phyloP scores from a whole-genome alignment of 1,140 invertebrate genomes.

The Drosophila willistoni region DNA sequence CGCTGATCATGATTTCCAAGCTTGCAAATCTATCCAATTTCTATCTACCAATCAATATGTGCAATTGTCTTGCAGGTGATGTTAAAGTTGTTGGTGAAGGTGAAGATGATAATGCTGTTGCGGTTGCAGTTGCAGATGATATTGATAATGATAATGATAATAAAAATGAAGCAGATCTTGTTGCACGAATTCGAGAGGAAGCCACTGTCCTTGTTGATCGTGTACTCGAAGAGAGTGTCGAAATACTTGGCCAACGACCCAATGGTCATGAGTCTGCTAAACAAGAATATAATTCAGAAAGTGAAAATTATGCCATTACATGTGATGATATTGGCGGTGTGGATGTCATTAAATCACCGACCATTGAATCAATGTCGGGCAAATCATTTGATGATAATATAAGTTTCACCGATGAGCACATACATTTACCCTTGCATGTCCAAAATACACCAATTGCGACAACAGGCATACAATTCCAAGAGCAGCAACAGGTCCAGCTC shows the following conservation, averaged over 20 bases:
- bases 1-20: conserved; percentile 57
- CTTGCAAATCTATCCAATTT: conserved; percentile 62
- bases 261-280: conserved; percentile 64
- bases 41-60: conserved; percentile 70
- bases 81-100: conserved; percentile 72
- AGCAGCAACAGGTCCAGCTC: conserved; percentile 41
- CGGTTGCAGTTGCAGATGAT: conserved; percentile 23
- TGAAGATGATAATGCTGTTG: conserved; percentile 57
- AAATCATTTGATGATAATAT: conserved; percentile 83
- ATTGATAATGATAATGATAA: conserved; percentile 45
- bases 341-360: conserved; percentile 82
- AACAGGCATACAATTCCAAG: conserved; percentile 61
- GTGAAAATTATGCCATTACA: conserved; percentile 83
- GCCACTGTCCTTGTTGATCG: conserved; percentile 80
- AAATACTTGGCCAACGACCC: conserved; percentile 70
- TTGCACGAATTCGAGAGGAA: conserved; percentile 73
- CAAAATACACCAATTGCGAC: conserved; percentile 46
- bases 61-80: conserved; percentile 78
- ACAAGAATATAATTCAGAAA: conserved; percentile 81
- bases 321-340: conserved; percentile 81
- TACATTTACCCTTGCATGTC: conserved; percentile 70
- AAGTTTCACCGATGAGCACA: conserved; percentile 80
- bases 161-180: conserved; percentile 55
- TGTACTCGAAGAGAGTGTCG: conserved; percentile 80
- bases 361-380: conserved; percentile 83